These are phyloP conservation scores for Xestia c-nigrum DNA, from an alignment of 2,888 invertebrate species.

Conservation along the genomic window DNA sequence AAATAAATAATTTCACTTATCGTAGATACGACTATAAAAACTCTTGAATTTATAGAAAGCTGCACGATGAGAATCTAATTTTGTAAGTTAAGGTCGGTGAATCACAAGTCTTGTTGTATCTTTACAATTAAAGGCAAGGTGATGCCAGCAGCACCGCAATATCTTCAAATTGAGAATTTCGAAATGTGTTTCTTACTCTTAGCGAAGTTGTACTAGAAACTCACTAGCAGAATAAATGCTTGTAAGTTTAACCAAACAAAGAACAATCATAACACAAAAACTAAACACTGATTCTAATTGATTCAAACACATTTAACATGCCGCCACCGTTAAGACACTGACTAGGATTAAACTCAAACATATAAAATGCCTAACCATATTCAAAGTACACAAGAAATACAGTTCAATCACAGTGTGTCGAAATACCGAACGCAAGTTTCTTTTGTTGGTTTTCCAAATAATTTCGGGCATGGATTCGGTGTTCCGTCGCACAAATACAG, in stretches of 20 bases:
- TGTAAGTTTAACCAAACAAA: no score
- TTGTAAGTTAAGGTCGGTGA: no score
- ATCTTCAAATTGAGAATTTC: not conserved
- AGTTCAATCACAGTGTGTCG: slow-evolving; percentile 33
- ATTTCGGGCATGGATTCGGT: slow-evolving; percentile 16
- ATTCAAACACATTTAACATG: not conserved
- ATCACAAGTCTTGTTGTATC: no score
- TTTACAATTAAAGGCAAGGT: no score
- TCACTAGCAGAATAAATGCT: not conserved
- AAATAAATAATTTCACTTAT: no score
- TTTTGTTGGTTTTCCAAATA: slow-evolving; percentile 42
- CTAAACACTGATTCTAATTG: not conserved
- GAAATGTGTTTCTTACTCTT: not conserved
- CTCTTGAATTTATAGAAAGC: no score
- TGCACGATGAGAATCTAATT: no score
- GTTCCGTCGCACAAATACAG: slow-evolving; percentile 10
- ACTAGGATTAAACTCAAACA: not conserved
- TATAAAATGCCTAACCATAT: not conserved
- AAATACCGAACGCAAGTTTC: slow-evolving; percentile 26
- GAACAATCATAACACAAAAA: not conserved
- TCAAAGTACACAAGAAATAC: not conserved
- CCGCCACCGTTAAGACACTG: not conserved
- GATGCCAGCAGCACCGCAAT: not conserved
- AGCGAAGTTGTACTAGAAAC: no score
- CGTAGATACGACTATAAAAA: no score